Evolutionary conservation across 37 sponge, comb jelly and placozoan genomes (phyloP), one percentile per base, ranked within the genome.

Genomic region (Hexactinellida sp.): DNA sequence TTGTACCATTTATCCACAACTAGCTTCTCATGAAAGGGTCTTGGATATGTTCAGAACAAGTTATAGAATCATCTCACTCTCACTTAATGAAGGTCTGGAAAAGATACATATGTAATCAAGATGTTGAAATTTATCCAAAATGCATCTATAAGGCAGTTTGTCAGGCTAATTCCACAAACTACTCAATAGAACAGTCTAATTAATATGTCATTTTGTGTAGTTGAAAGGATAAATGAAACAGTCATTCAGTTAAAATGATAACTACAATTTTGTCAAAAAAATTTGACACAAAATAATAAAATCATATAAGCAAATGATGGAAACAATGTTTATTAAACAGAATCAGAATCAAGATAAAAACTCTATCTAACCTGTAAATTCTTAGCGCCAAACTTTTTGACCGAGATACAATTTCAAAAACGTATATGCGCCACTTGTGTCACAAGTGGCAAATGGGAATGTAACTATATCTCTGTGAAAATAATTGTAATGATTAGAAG

Each of bases 21-120:
- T 63, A 63, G 5, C 76, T 63, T n/a, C 76, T 63, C 52, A 9
- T 7, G 76, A 63, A 63, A 63, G 34, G 76, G 76, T 63, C 76
- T 63, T 3, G 34, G 76, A 28, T 63, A 32, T 63, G 76, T 63
- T 63, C 30, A 63, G 76, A 63, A 63, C 76, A 23, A 63, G 76
- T 23, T 63, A 23, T 63, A 32, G 25, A 23, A 63, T 63, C 25
- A 25, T 28, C 34, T 63, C 76, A 63, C 76, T 63, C 25, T 63
- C 76, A 23, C 76, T n/a, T 63, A 21, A 21, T 63, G 76, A 63
- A 10, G 76, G 76, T 63, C 28, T 63, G 76, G 76, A 63, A 63
- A 7, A 63, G 21, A n/a, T 63, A 63, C 76, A 63, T 13, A 63
- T 63, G 76, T 23, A 63, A 63, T 63, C 5, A 63, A 63, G 76